Conservation (phyloP, 2,113 vertebrate species). For the Dromaius novaehollandiae region DNA sequence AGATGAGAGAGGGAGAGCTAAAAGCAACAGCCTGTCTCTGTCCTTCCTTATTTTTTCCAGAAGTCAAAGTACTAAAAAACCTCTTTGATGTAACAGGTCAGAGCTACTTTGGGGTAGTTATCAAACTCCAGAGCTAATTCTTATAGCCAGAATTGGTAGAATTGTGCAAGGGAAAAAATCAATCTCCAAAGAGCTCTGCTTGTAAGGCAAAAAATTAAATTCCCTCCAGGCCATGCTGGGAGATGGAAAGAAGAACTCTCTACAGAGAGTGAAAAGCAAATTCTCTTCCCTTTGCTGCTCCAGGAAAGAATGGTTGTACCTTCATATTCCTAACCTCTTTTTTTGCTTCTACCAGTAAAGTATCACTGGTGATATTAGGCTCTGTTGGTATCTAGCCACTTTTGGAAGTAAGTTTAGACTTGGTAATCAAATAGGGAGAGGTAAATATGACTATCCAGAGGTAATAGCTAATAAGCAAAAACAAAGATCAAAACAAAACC, state of each 20-base stretch:
- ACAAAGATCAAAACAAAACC: constrained; percentile 17
- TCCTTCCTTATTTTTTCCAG: neutral
- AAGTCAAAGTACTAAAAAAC: neutral
- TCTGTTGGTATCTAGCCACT: neutral
- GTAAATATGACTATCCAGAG: neutral
- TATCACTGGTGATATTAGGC: neutral
- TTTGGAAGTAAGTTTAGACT: constrained; percentile 7
- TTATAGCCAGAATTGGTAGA: neutral
- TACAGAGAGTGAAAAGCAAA: neutral
- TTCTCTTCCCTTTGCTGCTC: neutral
- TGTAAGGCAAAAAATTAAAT: neutral
- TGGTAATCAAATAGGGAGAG: constrained; percentile 21
- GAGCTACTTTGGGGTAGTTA: neutral
- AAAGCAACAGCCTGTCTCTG: neutral
- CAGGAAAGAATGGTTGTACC: neutral
- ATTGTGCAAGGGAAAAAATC: neutral
- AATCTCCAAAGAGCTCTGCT: neutral
- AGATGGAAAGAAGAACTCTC: neutral
- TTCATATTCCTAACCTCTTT: neutral
- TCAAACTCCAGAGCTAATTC: neutral
- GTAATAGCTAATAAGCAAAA: constrained; percentile 17
- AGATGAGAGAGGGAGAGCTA: neutral
- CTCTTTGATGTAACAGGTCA: neutral
- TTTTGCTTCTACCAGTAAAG: neutral
- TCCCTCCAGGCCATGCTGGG: neutral